Percentiles rank a stretch among this genome's conserved stretches.
phyloP scores from a whole-genome alignment of 2,113 vertebrate genomes.

The Amia ocellicauda region DNA sequence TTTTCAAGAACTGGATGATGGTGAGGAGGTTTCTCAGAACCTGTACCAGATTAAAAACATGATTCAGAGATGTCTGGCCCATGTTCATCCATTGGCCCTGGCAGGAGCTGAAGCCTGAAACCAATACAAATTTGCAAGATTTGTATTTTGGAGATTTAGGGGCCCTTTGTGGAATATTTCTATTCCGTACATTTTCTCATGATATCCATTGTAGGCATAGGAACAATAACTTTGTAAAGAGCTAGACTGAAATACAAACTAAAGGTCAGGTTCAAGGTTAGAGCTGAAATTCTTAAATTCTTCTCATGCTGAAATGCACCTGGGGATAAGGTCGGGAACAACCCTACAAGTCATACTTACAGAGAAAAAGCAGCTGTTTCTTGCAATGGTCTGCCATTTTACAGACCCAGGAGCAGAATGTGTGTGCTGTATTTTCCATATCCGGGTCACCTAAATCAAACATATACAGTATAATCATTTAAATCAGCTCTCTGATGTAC shows the following conservation, averaged over 20 bases:
- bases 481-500: too few relatives aligned
- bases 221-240: too few relatives aligned
- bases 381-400: slow-evolving; percentile 41
- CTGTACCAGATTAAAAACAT: slow-evolving; percentile 41
- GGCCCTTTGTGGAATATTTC: too few relatives aligned
- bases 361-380: slow-evolving; percentile 48
- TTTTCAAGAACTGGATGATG: slow-evolving; percentile 39
- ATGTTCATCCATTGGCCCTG: slow-evolving; percentile 52
- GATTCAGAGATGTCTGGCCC: slow-evolving; percentile 36
- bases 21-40: slow-evolving; percentile 49
- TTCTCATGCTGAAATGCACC: too few relatives aligned
- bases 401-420: slow-evolving; percentile 47
- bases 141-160: too few relatives aligned
- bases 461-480: neutral
- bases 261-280: too few relatives aligned
- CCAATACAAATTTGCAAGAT: neutral
- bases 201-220: too few relatives aligned
- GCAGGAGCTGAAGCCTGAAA: slow-evolving; percentile 46
- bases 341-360: slow-evolving; percentile 36
- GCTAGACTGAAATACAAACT: too few relatives aligned
- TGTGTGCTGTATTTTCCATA: slow-evolving; percentile 19
- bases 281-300: too few relatives aligned
- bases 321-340: too few relatives aligned
- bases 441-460: slow-evolving; percentile 25
- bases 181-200: too few relatives aligned